Base-by-base conservation (phyloP, 2,113 vertebrate genomes). In the Suricata suricatta region DNA sequence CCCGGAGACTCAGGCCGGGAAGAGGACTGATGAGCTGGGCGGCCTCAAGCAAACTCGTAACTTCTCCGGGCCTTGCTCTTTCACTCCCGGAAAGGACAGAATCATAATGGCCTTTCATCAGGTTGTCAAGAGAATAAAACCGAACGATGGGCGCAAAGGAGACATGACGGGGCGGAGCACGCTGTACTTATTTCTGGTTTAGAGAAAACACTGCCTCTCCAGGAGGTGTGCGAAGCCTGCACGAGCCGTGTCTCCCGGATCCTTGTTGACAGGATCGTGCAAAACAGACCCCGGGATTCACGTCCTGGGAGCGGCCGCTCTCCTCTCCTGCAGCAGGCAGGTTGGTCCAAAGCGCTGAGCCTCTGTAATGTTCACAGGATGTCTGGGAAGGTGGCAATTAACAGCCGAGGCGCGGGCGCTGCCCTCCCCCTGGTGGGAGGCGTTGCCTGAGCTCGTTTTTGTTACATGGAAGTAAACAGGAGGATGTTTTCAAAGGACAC, bases 401-500 rank as follows among this genome's bases (percentile, higher is more conserved):
- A 66, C 68, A 76, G 54, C 0, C 8, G 38, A 44, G 27, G 52
- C 1, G 6, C 85, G 9, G 89, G n/a, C 60, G 44, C 14, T 3
- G 8, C 57, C 88, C 23, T 50, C 52, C 16, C 50, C 21, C 91
- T 77, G 77, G 71, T 33, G 25, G 81, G 66, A 15, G 38, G 41
- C 35, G 92, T 90, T 97, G 95, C 97, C 96, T 68, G 12, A 60
- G 91, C 81, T n/a, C 80, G 79, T 90, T 80, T 95, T 97, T 97
- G 97, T 97, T 54, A 95, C 50, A 35, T 1, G 17, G 96, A 97
- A 96, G 88, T 84, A 96, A 94, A 92, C 83, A 96, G 89, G 64
- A 93, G 69, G 27, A 74, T 93, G 79, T 97, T 97, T 96, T 87
- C 86, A 95, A 84, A 96, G 98, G 96, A 96, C 96, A 88, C 66